phyloP scores from a whole-genome alignment of 2,113 vertebrate species.

The Odontesthes bonariensis region DNA sequence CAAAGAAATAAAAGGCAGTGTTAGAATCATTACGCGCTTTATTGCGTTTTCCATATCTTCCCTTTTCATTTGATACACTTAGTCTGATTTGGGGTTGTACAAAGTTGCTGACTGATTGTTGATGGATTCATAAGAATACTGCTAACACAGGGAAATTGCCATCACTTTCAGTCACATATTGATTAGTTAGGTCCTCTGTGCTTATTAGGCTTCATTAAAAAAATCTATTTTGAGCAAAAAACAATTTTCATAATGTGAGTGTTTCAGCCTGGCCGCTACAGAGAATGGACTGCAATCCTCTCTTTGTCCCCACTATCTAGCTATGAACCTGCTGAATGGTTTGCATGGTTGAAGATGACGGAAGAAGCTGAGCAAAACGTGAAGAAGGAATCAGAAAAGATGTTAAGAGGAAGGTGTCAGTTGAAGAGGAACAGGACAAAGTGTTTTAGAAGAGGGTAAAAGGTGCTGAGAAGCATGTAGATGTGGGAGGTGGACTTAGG shows the following conservation, averaged over 20 bases:
- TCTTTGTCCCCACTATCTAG: not conserved
- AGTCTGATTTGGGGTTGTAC: too few relatives aligned
- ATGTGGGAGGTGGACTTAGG: conserved; percentile 79
- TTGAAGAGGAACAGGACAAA: conserved; percentile 25
- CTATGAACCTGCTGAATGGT: not conserved
- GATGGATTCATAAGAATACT: conserved; percentile 12
- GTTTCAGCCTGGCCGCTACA: conserved; percentile 21
- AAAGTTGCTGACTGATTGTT: not conserved
- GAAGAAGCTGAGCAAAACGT: not conserved
- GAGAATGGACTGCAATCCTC: conserved; percentile 6
- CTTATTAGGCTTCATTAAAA: conserved; percentile 58
- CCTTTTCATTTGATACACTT: too few relatives aligned
- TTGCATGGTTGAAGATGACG: not conserved
- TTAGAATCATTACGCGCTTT: too few relatives aligned
- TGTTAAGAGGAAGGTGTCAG: conserved; percentile 62
- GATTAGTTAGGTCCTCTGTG: conserved; percentile 31
- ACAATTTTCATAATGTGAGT: conserved; percentile 24
- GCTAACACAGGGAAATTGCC: not conserved
- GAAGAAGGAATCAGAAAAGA: conserved; percentile 57
- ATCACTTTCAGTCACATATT: conserved; percentile 27
- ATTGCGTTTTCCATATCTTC: too few relatives aligned
- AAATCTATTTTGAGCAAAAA: conserved; percentile 30
- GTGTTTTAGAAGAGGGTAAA: conserved; percentile 24
- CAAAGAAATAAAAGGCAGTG: too few relatives aligned
- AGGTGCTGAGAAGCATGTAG: conserved; percentile 11